These are phyloP conservation scores for Platysternon megacephalum DNA, from an alignment of 2,113 vertebrate genomes.

Conservation along the genomic window DNA sequence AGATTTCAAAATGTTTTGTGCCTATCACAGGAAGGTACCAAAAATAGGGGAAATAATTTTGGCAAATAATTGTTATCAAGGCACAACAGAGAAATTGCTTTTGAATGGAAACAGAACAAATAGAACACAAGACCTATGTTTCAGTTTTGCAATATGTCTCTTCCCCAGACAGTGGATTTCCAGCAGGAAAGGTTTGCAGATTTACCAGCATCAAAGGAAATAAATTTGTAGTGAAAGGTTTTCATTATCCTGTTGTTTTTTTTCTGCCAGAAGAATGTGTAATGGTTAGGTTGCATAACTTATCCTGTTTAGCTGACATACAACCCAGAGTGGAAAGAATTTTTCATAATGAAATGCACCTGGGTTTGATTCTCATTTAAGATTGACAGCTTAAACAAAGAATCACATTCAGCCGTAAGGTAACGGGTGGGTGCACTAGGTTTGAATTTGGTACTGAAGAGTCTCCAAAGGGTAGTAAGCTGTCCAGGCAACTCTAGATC, in stretches of 20 bases:
- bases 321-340: background rate
- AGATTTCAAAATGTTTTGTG: background rate
- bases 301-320: background rate
- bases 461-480: background rate
- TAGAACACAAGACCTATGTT: rapidly evolving
- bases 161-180: background rate
- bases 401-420: background rate
- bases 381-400: background rate
- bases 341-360: background rate
- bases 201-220: slow-evolving; percentile 16
- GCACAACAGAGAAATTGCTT: background rate
- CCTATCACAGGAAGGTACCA: background rate
- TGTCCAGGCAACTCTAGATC: background rate
- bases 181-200: background rate
- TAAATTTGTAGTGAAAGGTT: background rate
- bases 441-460: background rate
- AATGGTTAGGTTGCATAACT: background rate
- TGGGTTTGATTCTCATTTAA: background rate
- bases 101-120: background rate
- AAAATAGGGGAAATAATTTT: slow-evolving; percentile 6
- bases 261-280: background rate
- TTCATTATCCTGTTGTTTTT: background rate
- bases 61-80: slow-evolving; percentile 25
- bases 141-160: background rate
- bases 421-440: background rate